These are phyloP conservation scores for Intellagama lesueurii DNA, from an alignment of 2,797 vertebrate genomes.

Conservation along the genomic window DNA sequence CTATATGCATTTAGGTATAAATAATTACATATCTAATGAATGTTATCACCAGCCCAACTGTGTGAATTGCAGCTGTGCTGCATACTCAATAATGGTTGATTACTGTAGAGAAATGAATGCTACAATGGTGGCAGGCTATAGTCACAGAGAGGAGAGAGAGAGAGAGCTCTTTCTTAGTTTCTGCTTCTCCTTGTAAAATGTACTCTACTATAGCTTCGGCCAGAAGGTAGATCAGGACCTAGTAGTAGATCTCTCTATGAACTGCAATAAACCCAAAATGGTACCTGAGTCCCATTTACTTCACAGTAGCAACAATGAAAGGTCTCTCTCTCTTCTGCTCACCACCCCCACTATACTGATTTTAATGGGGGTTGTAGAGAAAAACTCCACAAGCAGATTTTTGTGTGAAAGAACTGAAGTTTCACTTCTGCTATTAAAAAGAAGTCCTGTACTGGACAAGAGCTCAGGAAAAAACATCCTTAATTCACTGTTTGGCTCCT, in stretches of 20 bases:
- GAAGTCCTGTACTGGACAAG: neutral
- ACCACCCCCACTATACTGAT: neutral
- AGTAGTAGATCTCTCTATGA: neutral
- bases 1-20: neutral
- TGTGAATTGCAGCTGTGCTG: neutral
- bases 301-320: neutral
- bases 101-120: neutral
- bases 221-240: neutral
- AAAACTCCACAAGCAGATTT: too few species aligned
- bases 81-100: neutral
- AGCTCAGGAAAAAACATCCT: neutral
- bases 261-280: neutral
- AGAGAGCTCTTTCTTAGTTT: neutral
- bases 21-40: slow-evolving; percentile 3
- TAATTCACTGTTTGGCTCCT: neutral
- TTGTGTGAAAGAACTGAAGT: neutral
- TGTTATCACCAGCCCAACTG: neutral
- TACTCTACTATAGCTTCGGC: neutral
- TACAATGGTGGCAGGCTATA: neutral
- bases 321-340: neutral
- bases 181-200: neutral
- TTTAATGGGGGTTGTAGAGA: neutral
- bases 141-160: neutral
- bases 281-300: neutral
- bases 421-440: neutral